A percentile compares a stretch with the other conserved stretches of the same genome.
These are phyloP conservation scores for Pterobdella sp. DNA, from an alignment of 2,888 invertebrate genomes.

Conservation along the genomic window DNA sequence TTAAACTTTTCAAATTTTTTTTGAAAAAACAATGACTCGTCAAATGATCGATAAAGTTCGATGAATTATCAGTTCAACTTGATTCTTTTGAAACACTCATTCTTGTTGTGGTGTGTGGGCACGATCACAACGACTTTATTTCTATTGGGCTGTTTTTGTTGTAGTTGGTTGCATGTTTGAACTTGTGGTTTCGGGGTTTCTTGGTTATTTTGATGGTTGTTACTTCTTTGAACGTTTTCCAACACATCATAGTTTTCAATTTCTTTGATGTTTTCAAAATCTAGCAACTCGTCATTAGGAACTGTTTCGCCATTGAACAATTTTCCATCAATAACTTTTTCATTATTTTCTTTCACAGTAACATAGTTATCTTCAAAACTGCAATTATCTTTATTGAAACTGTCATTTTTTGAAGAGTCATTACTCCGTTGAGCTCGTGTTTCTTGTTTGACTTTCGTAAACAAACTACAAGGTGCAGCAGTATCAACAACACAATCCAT, in stretches of 20 bases:
- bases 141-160: background rate
- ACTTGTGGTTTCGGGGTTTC: background rate
- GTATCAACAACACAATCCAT: background rate
- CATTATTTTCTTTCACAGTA: background rate
- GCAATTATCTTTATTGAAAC: background rate
- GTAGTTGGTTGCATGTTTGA: background rate
- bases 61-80: background rate
- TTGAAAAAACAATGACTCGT: background rate
- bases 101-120: constrained; percentile 8
- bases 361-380: background rate
- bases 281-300: no score
- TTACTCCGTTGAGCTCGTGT: no score
- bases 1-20: background rate
- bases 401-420: background rate
- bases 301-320: no score
- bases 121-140: background rate
- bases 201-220: background rate
- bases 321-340: background rate
- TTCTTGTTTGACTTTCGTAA: background rate
- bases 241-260: background rate
- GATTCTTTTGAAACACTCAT: background rate
- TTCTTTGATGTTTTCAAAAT: no score
- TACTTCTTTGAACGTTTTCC: background rate
- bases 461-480: background rate
- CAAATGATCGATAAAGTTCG: background rate